Base-by-base conservation (phyloP, 1,140 invertebrate species). In the Drosophila subpulchrella region DNA sequence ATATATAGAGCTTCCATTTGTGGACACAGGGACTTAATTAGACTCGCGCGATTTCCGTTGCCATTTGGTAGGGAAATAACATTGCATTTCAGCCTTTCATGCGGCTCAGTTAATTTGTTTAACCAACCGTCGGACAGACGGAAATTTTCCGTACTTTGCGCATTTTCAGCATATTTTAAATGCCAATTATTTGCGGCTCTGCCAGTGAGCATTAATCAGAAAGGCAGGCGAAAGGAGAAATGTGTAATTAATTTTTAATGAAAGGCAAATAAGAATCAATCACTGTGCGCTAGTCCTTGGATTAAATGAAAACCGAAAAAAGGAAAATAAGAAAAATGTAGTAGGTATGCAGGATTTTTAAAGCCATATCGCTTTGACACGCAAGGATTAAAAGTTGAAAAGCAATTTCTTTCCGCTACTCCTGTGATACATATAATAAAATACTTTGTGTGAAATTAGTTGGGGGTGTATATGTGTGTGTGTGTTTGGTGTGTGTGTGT, bases 151-250 rank as follows among this genome's bases (percentile, higher is more conserved):
- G 39, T 17, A 88, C 78, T 82, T 86, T 88, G 76, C 60, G 68
- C 75, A 79, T 88, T 83, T 88, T 89, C 83, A 88, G 84, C 83
- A 89, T 84, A 89, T 88, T 82, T 88, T 77, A 83, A 88, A 88
- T 89, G 72, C 66, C 84, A 88, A 89, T 88, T 88, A 88, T 83
- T 66, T 74, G 84, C 72, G 79, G 84, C 80, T 67, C 27, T 50
- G 24, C 47, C 75, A 78, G 62, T 78, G 56, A 81, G 81, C 78
- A 76, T 83, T 66, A 88, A 73, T 54, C 54, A 63, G 44, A 46
- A 59, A 38, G 44, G 50, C 48, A 36, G 44, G 47, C 20, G 53
- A 54, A 47, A 54, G 41, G 36, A 71, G 53, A 63, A 53, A 78
- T 48, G 76, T 70, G 83, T 86, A 86, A 86, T 86, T 86, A 88